These are phyloP conservation scores for Crotalus horridus DNA, from an alignment of 2,113 vertebrate species.

Conservation along the genomic window DNA sequence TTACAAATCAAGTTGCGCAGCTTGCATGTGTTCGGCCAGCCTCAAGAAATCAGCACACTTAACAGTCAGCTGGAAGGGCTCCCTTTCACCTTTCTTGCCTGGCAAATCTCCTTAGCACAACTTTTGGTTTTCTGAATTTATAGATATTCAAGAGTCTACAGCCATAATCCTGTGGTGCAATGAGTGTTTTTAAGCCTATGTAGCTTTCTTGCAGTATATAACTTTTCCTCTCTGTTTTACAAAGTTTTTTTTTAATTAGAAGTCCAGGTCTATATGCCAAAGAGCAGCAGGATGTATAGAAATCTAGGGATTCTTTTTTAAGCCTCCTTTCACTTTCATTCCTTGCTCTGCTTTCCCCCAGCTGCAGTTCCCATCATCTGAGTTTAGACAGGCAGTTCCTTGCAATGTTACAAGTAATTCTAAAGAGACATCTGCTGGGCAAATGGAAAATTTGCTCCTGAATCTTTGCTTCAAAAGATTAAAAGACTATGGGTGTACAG, in stretches of 20 bases:
- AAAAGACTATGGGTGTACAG: background rate
- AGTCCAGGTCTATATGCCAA: no score
- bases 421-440: background rate
- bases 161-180: background rate
- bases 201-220: background rate
- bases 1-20: background rate
- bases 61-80: background rate
- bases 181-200: background rate
- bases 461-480: slow-evolving; percentile 23
- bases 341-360: background rate
- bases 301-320: no score
- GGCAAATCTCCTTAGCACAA: background rate
- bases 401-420: background rate
- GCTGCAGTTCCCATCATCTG: background rate
- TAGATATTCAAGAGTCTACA: background rate
- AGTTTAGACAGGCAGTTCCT: background rate
- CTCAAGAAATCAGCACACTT: background rate
- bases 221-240: background rate
- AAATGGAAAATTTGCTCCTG: slow-evolving; percentile 1
- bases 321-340: background rate
- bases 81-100: background rate
- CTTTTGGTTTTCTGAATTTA: background rate
- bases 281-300: background rate
- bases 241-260: background rate
- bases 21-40: background rate